phyloP scores from a whole-genome alignment of 2,888 invertebrate species.

The Alloplasta piceator region DNA sequence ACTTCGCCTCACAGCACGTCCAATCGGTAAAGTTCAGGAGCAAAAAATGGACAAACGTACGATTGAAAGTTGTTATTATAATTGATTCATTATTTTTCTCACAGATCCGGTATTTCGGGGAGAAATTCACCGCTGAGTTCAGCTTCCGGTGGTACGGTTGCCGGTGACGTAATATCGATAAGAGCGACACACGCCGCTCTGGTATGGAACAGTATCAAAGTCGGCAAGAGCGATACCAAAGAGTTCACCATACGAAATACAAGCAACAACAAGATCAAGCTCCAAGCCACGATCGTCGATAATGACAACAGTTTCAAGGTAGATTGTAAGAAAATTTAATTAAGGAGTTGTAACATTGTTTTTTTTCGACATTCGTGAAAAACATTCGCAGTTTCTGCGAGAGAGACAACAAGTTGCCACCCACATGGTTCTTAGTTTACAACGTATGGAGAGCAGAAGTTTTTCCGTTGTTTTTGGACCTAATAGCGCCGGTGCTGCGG shows the following conservation, averaged over 20 bases:
- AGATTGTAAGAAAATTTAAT: constrained; percentile 74
- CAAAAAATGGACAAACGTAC: not conserved
- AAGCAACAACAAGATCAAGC: constrained; percentile 85
- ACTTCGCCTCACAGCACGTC: constrained; percentile 78
- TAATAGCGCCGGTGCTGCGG: constrained; percentile 84
- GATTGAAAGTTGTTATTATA: not conserved
- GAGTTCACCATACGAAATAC: constrained; percentile 86
- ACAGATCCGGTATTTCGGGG: constrained; percentile 76
- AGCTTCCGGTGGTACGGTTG: constrained; percentile 75
- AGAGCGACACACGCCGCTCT: constrained; percentile 85
- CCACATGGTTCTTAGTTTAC: constrained; percentile 82
- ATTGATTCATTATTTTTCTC: constrained; percentile 31
- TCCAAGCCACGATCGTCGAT: constrained; percentile 84
- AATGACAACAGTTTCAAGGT: constrained; percentile 80
- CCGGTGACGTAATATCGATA: constrained; percentile 83
- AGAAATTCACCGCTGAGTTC: constrained; percentile 80
- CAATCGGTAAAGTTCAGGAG: constrained; percentile 71
- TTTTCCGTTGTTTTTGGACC: constrained; percentile 85
- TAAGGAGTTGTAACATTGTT: constrained; percentile 13
- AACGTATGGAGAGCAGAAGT: constrained; percentile 85
- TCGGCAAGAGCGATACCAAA: constrained; percentile 84
- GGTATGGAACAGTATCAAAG: constrained; percentile 86
- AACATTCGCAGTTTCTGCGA: constrained; percentile 73
- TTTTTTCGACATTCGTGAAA: constrained; percentile 8
- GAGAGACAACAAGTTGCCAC: constrained; percentile 73